These are phyloP conservation scores for Cremastobaeus sp. DNA, from an alignment of 2,888 invertebrate genomes.

Conservation along the genomic window DNA sequence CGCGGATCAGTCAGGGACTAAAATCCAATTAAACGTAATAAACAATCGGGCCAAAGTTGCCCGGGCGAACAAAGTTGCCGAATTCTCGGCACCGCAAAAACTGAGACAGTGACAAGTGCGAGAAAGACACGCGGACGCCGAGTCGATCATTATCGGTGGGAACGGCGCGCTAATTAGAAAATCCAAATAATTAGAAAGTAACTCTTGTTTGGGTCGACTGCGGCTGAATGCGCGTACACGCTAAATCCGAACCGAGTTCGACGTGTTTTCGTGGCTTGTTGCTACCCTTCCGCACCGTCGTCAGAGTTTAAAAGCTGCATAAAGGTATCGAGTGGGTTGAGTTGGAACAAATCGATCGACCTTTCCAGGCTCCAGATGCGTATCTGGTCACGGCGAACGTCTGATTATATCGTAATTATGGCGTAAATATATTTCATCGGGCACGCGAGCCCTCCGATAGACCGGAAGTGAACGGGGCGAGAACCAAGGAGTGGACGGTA, in stretches of 20 bases:
- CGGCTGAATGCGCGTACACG: constrained; percentile 56
- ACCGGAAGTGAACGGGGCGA: constrained; percentile 49
- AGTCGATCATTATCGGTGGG: constrained; percentile 68
- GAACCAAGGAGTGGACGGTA: constrained; percentile 59
- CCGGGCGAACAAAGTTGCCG: constrained; percentile 23
- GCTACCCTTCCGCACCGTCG: constrained; percentile 59
- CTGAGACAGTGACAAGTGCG: constrained; percentile 56
- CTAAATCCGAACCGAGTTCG: constrained; percentile 54
- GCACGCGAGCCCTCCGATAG: constrained; percentile 68
- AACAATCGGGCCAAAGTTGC: constrained; percentile 31
- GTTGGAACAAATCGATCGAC: constrained; percentile 71
- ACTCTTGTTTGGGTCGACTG: constrained; percentile 69
- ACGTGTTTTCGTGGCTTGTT: constrained; percentile 59
- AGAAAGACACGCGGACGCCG: constrained; percentile 42
- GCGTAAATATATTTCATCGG: constrained; percentile 75
- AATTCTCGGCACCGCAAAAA: constrained; percentile 32
- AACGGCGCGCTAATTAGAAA: constrained; percentile 75
- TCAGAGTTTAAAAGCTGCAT: constrained; percentile 64
- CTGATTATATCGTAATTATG: constrained; percentile 76
- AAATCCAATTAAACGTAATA: constrained; percentile 27
- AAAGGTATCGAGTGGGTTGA: constrained; percentile 53
- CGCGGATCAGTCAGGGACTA: no score
- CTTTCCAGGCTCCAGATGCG: constrained; percentile 67
- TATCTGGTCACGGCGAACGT: constrained; percentile 73
- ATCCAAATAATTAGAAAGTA: constrained; percentile 77